phyloP scores from a whole-genome alignment of 2,113 vertebrate genomes.

The Cariama cristata region DNA sequence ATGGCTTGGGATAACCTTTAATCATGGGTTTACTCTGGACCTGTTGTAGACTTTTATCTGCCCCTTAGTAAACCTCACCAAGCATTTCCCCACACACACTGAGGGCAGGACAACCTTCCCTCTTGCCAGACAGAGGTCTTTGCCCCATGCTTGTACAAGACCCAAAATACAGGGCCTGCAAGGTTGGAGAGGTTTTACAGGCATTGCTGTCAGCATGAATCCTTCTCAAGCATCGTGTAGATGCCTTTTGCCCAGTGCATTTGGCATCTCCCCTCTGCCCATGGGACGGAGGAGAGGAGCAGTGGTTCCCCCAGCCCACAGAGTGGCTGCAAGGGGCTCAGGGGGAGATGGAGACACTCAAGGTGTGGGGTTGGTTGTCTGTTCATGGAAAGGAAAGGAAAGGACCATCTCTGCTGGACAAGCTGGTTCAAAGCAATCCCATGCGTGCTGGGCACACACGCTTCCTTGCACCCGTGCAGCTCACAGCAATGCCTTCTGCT shows the following conservation, averaged over 20 bases:
- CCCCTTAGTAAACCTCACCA: not conserved
- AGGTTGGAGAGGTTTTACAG: not conserved
- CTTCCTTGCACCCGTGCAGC: not conserved
- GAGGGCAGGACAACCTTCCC: not conserved
- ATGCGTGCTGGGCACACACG: rapidly evolving
- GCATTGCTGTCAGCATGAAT: not conserved
- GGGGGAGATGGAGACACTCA: rapidly evolving
- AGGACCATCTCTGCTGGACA: not conserved
- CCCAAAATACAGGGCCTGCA: not conserved
- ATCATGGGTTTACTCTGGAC: not conserved
- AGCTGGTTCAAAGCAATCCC: not conserved
- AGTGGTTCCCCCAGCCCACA: not conserved
- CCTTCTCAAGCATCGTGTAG: rapidly evolving
- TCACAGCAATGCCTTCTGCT: not conserved
- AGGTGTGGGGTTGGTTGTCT: not conserved
- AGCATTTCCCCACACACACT: rapidly evolving
- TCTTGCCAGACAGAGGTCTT: not conserved
- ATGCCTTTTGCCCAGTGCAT: not conserved
- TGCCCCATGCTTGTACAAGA: not conserved
- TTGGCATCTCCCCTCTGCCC: not conserved
- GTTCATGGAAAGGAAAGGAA: not conserved
- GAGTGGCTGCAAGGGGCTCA: rapidly evolving
- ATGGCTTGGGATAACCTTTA: not conserved
- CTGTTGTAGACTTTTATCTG: not conserved
- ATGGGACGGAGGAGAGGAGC: not conserved